phyloP scores from a whole-genome alignment of 2,888 invertebrate species.

The Clostera curtula region DNA sequence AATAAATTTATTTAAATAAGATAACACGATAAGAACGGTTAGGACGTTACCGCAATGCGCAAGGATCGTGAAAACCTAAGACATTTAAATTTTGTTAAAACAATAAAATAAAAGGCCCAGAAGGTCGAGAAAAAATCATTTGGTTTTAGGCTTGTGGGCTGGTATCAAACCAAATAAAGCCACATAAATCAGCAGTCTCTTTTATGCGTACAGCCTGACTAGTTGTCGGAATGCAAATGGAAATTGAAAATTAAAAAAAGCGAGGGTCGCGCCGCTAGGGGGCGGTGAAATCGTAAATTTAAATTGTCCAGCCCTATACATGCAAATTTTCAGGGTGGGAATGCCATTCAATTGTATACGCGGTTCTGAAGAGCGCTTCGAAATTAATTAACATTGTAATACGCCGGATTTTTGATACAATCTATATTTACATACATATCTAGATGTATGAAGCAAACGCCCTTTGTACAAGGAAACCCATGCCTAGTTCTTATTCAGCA shows the following conservation, averaged over 20 bases:
- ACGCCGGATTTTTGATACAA: conserved; percentile 17
- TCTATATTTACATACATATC: conserved; percentile 12
- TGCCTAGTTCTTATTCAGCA: too few species aligned
- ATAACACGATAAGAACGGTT: too few species aligned
- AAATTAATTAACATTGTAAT: conserved; percentile 22
- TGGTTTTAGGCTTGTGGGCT: too few species aligned
- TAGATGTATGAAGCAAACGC: too few species aligned
- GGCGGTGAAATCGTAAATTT: conserved; percentile 69
- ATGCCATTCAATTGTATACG: conserved; percentile 50
- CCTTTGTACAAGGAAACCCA: too few species aligned
- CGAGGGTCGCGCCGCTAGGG: conserved; percentile 60
- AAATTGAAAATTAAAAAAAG: conserved; percentile 74
- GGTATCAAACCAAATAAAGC: conserved; percentile 10
- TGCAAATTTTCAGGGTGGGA: conserved; percentile 61
- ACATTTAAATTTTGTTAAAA: too few species aligned
- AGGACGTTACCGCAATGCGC: too few species aligned
- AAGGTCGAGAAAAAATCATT: too few species aligned
- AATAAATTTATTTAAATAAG: too few species aligned
- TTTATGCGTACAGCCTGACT: conserved; percentile 25
- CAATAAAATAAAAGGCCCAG: too few species aligned
- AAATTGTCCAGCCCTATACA: conserved; percentile 70
- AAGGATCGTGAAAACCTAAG: too few species aligned
- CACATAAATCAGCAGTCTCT: conserved; percentile 25
- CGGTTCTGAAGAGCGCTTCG: conserved; percentile 17
- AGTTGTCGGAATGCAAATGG: conserved; percentile 67